Conservation (phyloP, 2,888 invertebrate species). For the Mesorhabditis spiculigera region DNA sequence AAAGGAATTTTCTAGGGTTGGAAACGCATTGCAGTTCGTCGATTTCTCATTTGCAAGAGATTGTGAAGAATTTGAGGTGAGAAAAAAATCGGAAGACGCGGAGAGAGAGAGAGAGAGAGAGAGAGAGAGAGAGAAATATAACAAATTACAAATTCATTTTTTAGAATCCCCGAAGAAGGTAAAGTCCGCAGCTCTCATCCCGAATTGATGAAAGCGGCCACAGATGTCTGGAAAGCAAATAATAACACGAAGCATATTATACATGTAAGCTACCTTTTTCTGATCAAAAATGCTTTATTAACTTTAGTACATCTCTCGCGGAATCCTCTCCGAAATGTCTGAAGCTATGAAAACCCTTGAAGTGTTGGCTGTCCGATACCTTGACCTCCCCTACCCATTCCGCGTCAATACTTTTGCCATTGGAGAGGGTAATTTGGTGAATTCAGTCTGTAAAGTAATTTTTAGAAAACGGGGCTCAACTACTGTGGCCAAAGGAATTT, state of each 20-base stretch:
- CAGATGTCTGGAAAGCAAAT: neutral
- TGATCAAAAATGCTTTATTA: neutral
- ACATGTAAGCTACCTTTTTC: neutral
- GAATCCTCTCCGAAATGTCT: neutral
- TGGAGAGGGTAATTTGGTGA: neutral
- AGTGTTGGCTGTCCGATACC: neutral
- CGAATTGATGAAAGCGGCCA: neutral
- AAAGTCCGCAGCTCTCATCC: neutral
- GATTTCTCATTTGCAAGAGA: neutral
- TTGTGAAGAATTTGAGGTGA: neutral
- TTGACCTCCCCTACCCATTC: neutral
- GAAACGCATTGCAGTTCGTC: neutral
- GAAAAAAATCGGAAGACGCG: neutral
- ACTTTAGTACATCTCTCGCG: neutral
- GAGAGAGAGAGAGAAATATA: neutral
- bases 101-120: too few relatives aligned
- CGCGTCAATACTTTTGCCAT: conserved; percentile 4
- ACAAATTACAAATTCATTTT: neutral
- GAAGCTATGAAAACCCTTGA: neutral
- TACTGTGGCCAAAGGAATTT: neutral
- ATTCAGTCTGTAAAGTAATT: neutral
- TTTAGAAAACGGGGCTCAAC: neutral
- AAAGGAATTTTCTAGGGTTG: neutral
- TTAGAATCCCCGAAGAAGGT: neutral
- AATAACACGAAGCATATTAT: neutral